Base-by-base conservation (phyloP, 2,888 invertebrate species). In the Thymelicus acteon region DNA sequence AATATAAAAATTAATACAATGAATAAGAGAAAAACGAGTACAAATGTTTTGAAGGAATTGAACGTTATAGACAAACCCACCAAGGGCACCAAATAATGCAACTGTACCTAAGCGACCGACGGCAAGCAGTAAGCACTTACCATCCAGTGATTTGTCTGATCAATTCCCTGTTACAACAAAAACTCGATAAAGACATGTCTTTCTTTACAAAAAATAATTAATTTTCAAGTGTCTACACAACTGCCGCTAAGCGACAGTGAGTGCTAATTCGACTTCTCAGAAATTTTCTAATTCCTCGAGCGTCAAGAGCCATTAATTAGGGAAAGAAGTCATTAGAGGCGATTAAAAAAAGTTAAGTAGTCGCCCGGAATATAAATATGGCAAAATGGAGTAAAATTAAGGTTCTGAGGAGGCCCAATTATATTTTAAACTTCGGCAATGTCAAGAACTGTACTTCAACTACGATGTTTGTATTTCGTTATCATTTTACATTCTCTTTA, bases 291-390 rank as follows among this genome's bases (percentile, higher is more conserved):
- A 85, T 87, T 87, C 82, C 79, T 83, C 81, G 84, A 84, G 80
- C 82, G 86, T 85, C 86, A 83, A 85, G 83, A 78, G 79, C 83
- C 89, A 89, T 92, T 90, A 91, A 92, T 92, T 90, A 90, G 83
- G 82, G 81, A 76, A 80, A 85, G 82, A 81, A 88, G 88, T 89
- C 88, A 89, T 91, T 90, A 91, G 84, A 83, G 84, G 76, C 86
- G 82, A 87, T 91, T 91, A 87, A 88, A 90, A 85, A 89, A 87
- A 84, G 80, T 83, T 81, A 81, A 87, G 82, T 78, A 82, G 80
- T 76, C 75, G 81, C 76, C 78, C 72, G 75, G 87, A 89, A 89
- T 88, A 87, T 86, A 87, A 88, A 90, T 87, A 85, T 77, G 77
- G 73, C 71, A 74, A 79, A 82, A 81, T 77, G 75, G 66, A 74